Evolutionary conservation across 1,140 invertebrate genomes (phyloP).

Genomic region (Meloidogyne floridensis): DNA sequence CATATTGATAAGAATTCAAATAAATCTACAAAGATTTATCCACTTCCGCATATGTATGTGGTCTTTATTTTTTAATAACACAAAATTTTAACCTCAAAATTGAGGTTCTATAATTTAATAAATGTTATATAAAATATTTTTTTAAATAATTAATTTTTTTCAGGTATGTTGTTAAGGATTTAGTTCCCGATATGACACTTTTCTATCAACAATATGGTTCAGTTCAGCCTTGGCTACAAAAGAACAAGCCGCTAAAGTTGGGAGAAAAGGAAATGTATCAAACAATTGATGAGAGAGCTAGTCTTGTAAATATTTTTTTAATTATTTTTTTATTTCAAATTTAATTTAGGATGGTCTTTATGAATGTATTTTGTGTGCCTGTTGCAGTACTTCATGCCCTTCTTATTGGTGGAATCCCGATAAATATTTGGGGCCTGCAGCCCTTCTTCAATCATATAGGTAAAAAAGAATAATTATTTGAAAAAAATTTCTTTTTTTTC

Average conservation of each 20-base stretch:
- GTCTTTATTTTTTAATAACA: slow-evolving; percentile 69
- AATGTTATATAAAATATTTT: too few relatives aligned
- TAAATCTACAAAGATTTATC: slow-evolving; percentile 85
- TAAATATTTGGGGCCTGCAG: slow-evolving; percentile 78
- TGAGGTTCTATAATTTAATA: too few relatives aligned
- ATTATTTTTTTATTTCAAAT: neutral
- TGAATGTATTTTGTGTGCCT: slow-evolving; percentile 96
- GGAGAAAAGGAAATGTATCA: slow-evolving; percentile 82
- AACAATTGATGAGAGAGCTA: slow-evolving; percentile 82
- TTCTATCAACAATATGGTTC: slow-evolving; percentile 90
- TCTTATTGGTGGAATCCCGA: slow-evolving; percentile 98
- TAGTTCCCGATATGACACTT: slow-evolving; percentile 90
- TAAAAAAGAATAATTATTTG: slow-evolving; percentile 50
- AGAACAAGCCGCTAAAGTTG: slow-evolving; percentile 73
- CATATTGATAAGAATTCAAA: slow-evolving; percentile 83
- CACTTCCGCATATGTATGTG: slow-evolving; percentile 97
- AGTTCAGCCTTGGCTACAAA: slow-evolving; percentile 92
- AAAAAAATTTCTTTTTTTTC: slow-evolving; percentile 67
- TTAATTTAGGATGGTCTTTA: slow-evolving; percentile 81
- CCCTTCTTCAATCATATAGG: slow-evolving; percentile 68
- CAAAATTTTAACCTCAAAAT: too few relatives aligned
- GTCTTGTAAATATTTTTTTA: slow-evolving; percentile 70
- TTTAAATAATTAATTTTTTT: slow-evolving; percentile 18
- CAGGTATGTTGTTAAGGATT: slow-evolving; percentile 70
- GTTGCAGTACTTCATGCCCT: slow-evolving; percentile 85